A percentile compares a stretch with the other conserved stretches of the same genome.
These are phyloP conservation scores for Pelodytes ibericus DNA, from an alignment of 2,797 vertebrate genomes.

Conservation along the genomic window DNA sequence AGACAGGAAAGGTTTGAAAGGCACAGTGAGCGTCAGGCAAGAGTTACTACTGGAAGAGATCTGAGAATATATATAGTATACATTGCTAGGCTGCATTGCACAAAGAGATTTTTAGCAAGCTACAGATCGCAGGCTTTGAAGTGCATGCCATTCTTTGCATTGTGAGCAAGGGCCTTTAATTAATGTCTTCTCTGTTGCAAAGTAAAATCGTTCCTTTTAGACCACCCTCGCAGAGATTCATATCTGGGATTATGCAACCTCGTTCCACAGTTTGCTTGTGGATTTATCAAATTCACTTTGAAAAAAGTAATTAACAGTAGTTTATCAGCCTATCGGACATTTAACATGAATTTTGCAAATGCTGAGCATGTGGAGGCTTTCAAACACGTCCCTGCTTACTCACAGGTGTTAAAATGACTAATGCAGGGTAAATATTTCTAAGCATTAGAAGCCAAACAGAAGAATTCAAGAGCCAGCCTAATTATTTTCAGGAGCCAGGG, in stretches of 20 bases:
- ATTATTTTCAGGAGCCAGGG: too few relatives aligned
- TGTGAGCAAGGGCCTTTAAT: slow-evolving; percentile 59
- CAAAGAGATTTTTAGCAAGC: slow-evolving; percentile 39
- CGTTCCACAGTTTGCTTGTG: not conserved
- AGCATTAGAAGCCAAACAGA: too few relatives aligned
- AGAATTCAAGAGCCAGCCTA: too few relatives aligned
- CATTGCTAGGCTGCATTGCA: slow-evolving; percentile 1
- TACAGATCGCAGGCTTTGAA: slow-evolving; percentile 59
- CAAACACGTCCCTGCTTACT: too few relatives aligned
- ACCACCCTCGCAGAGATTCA: slow-evolving; percentile 53
- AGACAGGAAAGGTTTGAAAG: not conserved
- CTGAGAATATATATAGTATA: not conserved
- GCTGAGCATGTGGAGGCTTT: too few relatives aligned
- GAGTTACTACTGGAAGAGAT: not conserved
- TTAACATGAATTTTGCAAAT: too few relatives aligned
- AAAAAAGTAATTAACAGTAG: too few relatives aligned
- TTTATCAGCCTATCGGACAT: too few relatives aligned
- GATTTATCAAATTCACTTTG: not conserved
- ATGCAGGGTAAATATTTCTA: too few relatives aligned
- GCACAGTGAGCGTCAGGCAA: not conserved
- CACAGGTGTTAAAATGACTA: too few relatives aligned
- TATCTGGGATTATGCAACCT: not conserved
- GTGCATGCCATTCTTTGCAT: slow-evolving; percentile 62
- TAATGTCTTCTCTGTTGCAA: slow-evolving; percentile 53
- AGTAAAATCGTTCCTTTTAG: slow-evolving; percentile 34